These are phyloP conservation scores for Danaus plexippus DNA, from an alignment of 1,140 invertebrate genomes.

Conservation along the genomic window DNA sequence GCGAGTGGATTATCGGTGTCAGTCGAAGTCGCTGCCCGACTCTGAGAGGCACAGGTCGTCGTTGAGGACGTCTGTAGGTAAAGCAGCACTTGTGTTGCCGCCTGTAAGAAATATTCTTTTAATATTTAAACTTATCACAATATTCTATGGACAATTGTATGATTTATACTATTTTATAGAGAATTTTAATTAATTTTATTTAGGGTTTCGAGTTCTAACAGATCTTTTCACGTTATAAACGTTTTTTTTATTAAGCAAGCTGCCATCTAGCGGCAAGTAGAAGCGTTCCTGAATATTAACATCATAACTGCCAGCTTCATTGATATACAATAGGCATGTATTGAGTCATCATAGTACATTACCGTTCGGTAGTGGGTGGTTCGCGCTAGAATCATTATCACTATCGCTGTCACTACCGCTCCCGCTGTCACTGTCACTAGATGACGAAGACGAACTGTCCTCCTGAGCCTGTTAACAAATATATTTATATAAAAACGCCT, in stretches of 20 bases:
- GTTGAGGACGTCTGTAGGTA: slow-evolving; percentile 76
- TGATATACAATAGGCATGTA: too few species aligned
- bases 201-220: too few species aligned
- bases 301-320: too few species aligned
- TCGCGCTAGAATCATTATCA: slow-evolving; percentile 44
- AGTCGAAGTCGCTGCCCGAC: slow-evolving; percentile 69
- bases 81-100: slow-evolving; percentile 39
- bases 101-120: slow-evolving; percentile 18
- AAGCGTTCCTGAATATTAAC: too few species aligned
- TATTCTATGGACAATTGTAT: too few species aligned
- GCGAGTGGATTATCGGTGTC: slow-evolving; percentile 38
- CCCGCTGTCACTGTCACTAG: slow-evolving; percentile 65
- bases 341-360: slow-evolving; percentile 1
- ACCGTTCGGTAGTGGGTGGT: slow-evolving; percentile 39
- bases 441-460: slow-evolving; percentile 61
- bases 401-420: slow-evolving; percentile 65
- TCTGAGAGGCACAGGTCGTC: slow-evolving; percentile 86
- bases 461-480: slow-evolving; percentile 30
- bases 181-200: too few species aligned
- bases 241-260: too few species aligned
- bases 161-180: too few species aligned
- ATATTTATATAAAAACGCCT: too few species aligned
- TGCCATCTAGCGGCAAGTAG: too few species aligned
- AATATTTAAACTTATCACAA: too few species aligned
- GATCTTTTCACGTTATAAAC: too few species aligned